phyloP scores from a whole-genome alignment of 2,113 vertebrate species.

The Callionymus lyra region DNA sequence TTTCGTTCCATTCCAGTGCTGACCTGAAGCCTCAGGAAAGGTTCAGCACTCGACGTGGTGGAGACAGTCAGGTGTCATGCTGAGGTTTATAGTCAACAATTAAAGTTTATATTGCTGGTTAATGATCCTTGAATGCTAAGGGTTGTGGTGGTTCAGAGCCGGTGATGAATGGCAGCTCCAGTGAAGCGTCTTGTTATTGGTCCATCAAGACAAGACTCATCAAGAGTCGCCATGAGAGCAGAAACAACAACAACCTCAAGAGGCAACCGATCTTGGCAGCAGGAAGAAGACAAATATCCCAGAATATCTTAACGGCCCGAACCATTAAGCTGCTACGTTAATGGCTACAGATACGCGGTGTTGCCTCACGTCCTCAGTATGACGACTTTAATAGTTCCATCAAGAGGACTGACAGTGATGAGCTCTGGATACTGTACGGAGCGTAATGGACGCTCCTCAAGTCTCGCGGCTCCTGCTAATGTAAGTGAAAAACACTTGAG shows the following conservation, averaged over 20 bases:
- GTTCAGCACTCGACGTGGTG: neutral
- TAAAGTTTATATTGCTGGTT: slow-evolving; percentile 39
- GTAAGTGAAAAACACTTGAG: slow-evolving; percentile 19
- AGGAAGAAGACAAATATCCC: slow-evolving; percentile 16
- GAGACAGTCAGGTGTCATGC: slow-evolving; percentile 6
- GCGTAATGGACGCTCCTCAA: slow-evolving; percentile 33
- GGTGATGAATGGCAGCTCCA: slow-evolving; percentile 24
- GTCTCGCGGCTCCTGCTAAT: slow-evolving; percentile 24
- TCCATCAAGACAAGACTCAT: slow-evolving; percentile 9
- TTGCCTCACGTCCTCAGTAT: slow-evolving; percentile 27
- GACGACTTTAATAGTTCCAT: slow-evolving; percentile 40
- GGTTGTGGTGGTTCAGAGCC: slow-evolving; percentile 36
- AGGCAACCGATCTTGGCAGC: slow-evolving; percentile 1
- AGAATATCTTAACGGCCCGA: slow-evolving; percentile 31
- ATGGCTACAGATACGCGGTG: slow-evolving; percentile 24
- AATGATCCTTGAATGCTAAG: slow-evolving; percentile 56
- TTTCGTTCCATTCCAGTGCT: too few species aligned
- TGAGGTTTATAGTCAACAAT: slow-evolving; percentile 41
- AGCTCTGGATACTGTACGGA: slow-evolving; percentile 18
- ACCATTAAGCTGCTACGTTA: slow-evolving; percentile 25
- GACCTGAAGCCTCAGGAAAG: too few species aligned
- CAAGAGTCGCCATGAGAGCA: slow-evolving; percentile 4
- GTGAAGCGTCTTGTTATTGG: slow-evolving; percentile 24
- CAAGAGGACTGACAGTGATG: slow-evolving; percentile 55
- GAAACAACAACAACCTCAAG: neutral